These are phyloP conservation scores for Trichopoda pennipes DNA, from an alignment of 2,888 invertebrate species.

Conservation along the genomic window DNA sequence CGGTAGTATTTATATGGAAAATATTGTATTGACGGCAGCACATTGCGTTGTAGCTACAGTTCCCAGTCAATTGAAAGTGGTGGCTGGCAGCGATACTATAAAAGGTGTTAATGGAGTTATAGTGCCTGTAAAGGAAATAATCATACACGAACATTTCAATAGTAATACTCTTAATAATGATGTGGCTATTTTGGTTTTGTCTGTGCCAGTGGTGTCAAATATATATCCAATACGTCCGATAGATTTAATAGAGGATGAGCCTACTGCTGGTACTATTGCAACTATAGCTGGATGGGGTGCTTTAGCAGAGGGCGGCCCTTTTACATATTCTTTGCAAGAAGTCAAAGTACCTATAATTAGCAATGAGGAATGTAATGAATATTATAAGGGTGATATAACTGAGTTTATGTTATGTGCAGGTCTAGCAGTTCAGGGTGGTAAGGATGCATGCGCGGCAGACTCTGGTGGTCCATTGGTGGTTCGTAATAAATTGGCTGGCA, in stretches of 20 bases:
- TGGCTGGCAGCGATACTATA: conserved; percentile 82
- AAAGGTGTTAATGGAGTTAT: conserved; percentile 75
- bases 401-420: neutral
- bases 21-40: conserved; percentile 75
- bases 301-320: conserved; percentile 39
- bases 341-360: conserved; percentile 5
- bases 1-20: conserved; percentile 72
- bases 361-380: conserved; percentile 68
- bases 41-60: conserved; percentile 74
- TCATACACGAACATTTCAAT: conserved; percentile 82
- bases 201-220: neutral
- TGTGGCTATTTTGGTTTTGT: conserved; percentile 80
- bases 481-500: conserved; percentile 71
- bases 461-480: neutral
- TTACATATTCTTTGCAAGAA: neutral
- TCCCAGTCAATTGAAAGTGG: conserved; percentile 77
- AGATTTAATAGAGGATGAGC: neutral
- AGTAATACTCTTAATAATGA: conserved; percentile 82
- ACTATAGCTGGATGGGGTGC: conserved; percentile 75
- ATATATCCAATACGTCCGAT: neutral
- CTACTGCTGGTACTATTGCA: neutral
- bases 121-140: conserved; percentile 81
- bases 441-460: neutral
- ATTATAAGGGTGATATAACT: conserved; percentile 73
- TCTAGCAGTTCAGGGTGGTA: neutral